A percentile compares a stretch with the other conserved stretches of the same genome.
Evolutionary conservation across 2,113 vertebrate species (phyloP).

Genomic region (Nettapus auritus): DNA sequence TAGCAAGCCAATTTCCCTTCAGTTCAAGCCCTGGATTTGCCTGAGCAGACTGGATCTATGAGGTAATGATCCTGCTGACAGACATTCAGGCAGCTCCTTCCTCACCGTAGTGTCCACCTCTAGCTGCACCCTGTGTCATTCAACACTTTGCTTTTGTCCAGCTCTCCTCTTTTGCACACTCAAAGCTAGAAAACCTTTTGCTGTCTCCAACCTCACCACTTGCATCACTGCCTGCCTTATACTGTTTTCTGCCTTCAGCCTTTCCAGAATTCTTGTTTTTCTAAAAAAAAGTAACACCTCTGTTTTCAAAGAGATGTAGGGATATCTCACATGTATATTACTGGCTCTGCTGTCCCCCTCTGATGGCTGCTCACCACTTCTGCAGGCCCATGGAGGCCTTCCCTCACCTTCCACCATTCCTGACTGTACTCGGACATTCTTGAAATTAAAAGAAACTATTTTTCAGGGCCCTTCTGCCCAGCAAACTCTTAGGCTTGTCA

Average conservation of each 20-base stretch:
- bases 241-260: neutral
- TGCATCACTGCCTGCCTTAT: neutral
- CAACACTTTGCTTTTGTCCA: neutral
- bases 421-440: neutral
- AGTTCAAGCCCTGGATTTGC: neutral
- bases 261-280: neutral
- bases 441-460: neutral
- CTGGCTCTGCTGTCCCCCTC: neutral
- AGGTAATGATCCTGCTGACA: neutral
- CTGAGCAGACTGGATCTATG: rapidly evolving
- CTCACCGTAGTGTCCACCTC: no score
- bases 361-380: neutral
- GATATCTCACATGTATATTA: neutral
- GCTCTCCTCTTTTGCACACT: neutral
- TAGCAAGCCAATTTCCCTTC: neutral
- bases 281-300: neutral
- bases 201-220: neutral
- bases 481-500: neutral
- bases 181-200: neutral
- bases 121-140: rapidly evolving
- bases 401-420: neutral
- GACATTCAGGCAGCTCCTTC: neutral
- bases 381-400: neutral
- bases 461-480: neutral
- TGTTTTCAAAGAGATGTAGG: rapidly evolving